phyloP scores from a whole-genome alignment of 2,113 vertebrate species.

The Cinclus mexicanus region DNA sequence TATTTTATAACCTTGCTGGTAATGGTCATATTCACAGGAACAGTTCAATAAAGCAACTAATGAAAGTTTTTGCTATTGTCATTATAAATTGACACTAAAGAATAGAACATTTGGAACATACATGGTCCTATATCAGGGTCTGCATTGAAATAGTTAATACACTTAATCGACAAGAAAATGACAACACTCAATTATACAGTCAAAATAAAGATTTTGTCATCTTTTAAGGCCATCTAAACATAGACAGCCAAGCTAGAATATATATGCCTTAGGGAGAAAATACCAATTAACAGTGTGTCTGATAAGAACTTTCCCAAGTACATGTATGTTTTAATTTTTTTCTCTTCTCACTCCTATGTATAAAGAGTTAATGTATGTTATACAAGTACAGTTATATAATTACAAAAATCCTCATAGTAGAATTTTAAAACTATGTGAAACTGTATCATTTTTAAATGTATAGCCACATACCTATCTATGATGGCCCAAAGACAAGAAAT shows the following conservation, averaged over 20 bases:
- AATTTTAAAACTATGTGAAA: neutral
- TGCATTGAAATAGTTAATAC: neutral
- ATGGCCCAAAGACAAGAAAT: neutral
- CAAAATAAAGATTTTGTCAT: neutral
- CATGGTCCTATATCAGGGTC: neutral
- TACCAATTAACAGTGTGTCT: neutral
- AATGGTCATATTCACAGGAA: neutral
- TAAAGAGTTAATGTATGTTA: neutral
- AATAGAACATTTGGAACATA: neutral
- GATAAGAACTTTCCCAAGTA: neutral
- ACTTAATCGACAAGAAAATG: neutral
- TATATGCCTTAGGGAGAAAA: neutral
- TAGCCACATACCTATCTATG: neutral
- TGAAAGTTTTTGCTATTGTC: neutral
- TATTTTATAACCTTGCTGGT: neutral
- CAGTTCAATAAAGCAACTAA: neutral
- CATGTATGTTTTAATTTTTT: neutral
- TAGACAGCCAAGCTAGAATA: neutral
- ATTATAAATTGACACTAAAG: neutral
- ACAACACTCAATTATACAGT: neutral
- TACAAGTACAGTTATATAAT: constrained; percentile 43
- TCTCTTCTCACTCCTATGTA: neutral
- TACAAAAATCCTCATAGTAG: neutral
- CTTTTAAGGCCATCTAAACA: neutral
- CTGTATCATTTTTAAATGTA: neutral